Conservation (phyloP, 1,140 invertebrate species). For the Rhopalosiphum maidis region DNA sequence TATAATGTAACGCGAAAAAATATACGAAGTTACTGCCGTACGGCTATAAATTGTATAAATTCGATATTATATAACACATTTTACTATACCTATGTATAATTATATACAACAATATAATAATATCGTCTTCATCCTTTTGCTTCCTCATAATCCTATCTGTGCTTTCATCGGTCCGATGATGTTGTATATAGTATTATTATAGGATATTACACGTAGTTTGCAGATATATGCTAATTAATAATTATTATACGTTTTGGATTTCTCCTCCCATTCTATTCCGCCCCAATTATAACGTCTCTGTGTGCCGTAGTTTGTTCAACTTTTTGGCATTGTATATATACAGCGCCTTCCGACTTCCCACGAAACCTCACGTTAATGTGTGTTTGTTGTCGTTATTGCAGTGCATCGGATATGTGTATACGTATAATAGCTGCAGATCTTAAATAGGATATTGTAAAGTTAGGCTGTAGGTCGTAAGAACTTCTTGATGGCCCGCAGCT, state of each 20-base stretch:
- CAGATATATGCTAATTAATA: not conserved
- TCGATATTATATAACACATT: not conserved
- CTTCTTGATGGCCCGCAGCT: not conserved
- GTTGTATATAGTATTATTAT: not conserved
- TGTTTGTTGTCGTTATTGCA: not conserved
- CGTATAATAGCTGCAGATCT: not conserved
- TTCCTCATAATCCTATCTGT: not conserved
- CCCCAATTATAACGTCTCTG: not conserved
- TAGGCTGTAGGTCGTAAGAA: not conserved
- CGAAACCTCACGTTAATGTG: not conserved
- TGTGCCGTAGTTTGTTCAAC: not conserved
- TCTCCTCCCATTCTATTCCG: not conserved
- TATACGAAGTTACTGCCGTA: not conserved
- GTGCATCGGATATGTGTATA: not conserved
- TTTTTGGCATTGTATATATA: not conserved
- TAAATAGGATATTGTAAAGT: not conserved
- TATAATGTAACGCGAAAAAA: not conserved
- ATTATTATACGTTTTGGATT: not conserved
- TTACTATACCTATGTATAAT: too few species aligned
- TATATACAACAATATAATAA: too few species aligned
- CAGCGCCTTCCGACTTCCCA: not conserved
- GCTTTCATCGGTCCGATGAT: not conserved
- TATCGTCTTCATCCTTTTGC: not conserved
- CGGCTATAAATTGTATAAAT: too few species aligned
- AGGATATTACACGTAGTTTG: not conserved